A percentile compares a stretch with the other conserved stretches of the same genome.
Evolutionary conservation across 2,888 invertebrate genomes (phyloP).

Genomic region (Tubiluchus corallicola): DNA sequence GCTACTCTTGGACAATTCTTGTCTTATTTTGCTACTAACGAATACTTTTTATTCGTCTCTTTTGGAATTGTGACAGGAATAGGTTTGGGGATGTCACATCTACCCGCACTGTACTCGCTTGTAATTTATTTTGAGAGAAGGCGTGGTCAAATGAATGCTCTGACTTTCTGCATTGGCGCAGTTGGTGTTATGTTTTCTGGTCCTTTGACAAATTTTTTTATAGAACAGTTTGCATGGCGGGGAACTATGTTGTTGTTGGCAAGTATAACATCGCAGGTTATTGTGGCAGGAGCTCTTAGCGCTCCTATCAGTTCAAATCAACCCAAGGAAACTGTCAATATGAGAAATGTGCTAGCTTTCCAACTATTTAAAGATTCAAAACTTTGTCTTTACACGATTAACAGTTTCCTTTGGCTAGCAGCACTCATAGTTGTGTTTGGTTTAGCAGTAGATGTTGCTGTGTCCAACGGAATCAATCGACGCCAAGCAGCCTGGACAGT

Average conservation of each 20-base stretch:
- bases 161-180: background rate
- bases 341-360: background rate
- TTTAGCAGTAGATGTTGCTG: background rate
- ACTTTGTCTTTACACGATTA: background rate
- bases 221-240: background rate
- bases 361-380: background rate
- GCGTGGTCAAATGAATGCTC: background rate
- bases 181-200: background rate
- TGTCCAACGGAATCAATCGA: background rate
- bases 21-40: background rate
- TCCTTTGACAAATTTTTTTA: background rate
- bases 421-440: background rate
- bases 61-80: conserved; percentile 1
- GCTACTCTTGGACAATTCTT: background rate
- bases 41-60: background rate
- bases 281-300: background rate
- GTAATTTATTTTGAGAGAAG: background rate
- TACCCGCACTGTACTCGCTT: background rate
- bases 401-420: background rate
- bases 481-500: background rate
- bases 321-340: background rate
- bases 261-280: background rate
- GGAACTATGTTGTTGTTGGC: background rate
- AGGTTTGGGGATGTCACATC: background rate
- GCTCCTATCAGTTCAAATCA: background rate